These are phyloP conservation scores for Ypsolopha sequella DNA, from an alignment of 2,888 invertebrate species.

Conservation along the genomic window DNA sequence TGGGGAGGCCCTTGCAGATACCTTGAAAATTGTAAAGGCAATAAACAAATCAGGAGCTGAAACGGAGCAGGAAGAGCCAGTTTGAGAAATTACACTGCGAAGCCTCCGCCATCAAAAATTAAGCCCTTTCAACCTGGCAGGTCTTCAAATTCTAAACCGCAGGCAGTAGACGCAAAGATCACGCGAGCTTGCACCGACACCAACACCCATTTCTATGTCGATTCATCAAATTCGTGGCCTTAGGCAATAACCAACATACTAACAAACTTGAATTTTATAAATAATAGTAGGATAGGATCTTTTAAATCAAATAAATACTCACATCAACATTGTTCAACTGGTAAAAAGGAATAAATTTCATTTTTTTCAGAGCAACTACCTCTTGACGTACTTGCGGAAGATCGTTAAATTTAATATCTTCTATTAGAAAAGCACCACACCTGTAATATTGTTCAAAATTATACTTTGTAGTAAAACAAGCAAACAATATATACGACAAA, in stretches of 20 bases:
- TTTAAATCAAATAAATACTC: not conserved
- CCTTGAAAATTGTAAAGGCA: no score
- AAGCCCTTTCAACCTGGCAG: no score
- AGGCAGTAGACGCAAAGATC: no score
- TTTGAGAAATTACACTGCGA: no score
- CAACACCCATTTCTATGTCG: not conserved
- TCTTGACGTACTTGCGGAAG: not conserved
- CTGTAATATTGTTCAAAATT: slow-evolving; percentile 15
- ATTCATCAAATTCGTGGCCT: slow-evolving; percentile 21
- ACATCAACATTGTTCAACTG: slow-evolving; percentile 2
- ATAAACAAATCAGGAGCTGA: no score
- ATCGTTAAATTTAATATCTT: slow-evolving; percentile 20
- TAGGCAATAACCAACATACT: slow-evolving; percentile 8
- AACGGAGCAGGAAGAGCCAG: no score
- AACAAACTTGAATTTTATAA: not conserved
- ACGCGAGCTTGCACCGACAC: no score
- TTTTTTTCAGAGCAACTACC: not conserved
- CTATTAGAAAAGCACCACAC: slow-evolving; percentile 32
- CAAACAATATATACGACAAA: not conserved
- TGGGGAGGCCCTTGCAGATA: no score
- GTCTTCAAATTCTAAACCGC: no score
- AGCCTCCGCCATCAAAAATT: no score
- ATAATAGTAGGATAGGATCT: no score
- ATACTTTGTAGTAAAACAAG: no score
- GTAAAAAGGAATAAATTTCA: slow-evolving; percentile 4